Conservation (phyloP, 2,888 invertebrate genomes). For the Physocephala rufipes region DNA sequence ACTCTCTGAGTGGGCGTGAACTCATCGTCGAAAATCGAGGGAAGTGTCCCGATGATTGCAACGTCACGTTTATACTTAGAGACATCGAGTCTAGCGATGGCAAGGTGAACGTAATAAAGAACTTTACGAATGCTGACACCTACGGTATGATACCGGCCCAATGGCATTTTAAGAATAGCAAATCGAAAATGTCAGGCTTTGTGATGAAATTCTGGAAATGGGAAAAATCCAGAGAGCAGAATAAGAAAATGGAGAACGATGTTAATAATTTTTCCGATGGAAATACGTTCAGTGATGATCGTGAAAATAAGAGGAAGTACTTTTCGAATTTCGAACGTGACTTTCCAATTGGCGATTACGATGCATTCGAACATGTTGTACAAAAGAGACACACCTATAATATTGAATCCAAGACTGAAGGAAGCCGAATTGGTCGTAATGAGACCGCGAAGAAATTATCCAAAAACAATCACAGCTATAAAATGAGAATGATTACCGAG, state of each 20-base stretch:
- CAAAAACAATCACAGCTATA: constrained; percentile 53
- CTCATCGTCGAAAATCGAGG: constrained; percentile 78
- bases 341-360: constrained; percentile 53
- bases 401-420: constrained; percentile 42
- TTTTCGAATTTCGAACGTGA: constrained; percentile 41
- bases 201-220: constrained; percentile 87
- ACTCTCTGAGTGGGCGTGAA: constrained; percentile 71
- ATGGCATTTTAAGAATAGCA: constrained; percentile 67
- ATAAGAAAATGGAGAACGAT: constrained; percentile 27
- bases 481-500: constrained; percentile 73
- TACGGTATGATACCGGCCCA: constrained; percentile 79
- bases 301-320: constrained; percentile 6
- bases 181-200: constrained; percentile 75
- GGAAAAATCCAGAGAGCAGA: constrained; percentile 61
- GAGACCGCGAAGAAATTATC: constrained; percentile 48
- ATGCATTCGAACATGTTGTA: constrained; percentile 57
- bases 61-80: constrained; percentile 71
- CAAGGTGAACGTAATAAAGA: constrained; percentile 70
- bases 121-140: constrained; percentile 72
- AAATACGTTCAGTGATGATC: constrained; percentile 29
- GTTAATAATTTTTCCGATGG: constrained; percentile 36
- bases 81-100: constrained; percentile 67
- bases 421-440: constrained; percentile 43
- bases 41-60: constrained; percentile 75
- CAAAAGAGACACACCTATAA: constrained; percentile 56